Evolutionary conservation across 2,797 vertebrate species (phyloP), one percentile per base, ranked within the genome.

Genomic region (Neostethus bicornis): DNA sequence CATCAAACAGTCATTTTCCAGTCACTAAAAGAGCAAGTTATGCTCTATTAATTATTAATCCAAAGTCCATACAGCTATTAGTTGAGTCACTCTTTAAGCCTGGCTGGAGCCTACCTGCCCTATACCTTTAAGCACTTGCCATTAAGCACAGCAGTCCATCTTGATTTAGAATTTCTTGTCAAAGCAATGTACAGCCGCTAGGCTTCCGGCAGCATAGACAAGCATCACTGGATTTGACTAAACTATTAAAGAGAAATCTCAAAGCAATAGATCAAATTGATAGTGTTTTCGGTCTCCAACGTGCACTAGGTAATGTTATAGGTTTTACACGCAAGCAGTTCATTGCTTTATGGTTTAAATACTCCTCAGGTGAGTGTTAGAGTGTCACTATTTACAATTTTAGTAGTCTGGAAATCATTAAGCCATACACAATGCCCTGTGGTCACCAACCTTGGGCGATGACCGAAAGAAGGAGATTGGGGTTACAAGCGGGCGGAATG

Each of bases 161-260:
- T 82, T 80, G 71, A 70, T 72, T 86, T 86, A 90, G 87, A 90
- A 87, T 89, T 81, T 53, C 79, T 84, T 86, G 87, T 89, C 85
- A 88, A 53, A 83, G 85, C 67, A 87, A 88, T 88, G 84, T 80
- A 77, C 70, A 44, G 75, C 77, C 29, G 37, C 72, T 47, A 75
- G 80, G 83, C 77, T 63, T 78, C 66, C 39, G 44, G 2, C 75
- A 19, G 81, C 73, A 71, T 80, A 85, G 61, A 69, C 64, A 74
- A 29, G 26, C 16, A 52, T 86, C 84, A 77, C 43, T 47, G 59
- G 59, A 85, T 82, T 81, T 80, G 72, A 71, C 56, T 66, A 79
- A 66, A 79, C 72, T 80, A 77, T 83, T 84, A 74, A 85, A 82
- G 73, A 69, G 64, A 75, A 67, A 60, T 47, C 53, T 5, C 23